phyloP scores from a whole-genome alignment of 2,113 vertebrate genomes.

The Tenebrosternarchus preto region DNA sequence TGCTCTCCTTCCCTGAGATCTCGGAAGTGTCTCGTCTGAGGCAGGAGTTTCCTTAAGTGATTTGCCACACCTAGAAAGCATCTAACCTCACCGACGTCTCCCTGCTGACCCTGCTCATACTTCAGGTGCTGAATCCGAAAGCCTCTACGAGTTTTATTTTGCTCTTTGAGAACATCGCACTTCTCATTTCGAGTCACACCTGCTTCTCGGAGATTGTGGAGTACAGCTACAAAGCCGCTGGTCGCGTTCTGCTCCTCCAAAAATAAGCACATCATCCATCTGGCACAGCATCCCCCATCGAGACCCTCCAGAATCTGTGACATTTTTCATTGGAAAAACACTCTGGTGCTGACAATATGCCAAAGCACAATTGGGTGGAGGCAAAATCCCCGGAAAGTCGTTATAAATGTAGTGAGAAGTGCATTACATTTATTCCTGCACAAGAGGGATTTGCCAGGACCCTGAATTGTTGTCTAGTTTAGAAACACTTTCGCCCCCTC shows the following conservation, averaged over 20 bases:
- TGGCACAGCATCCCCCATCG: background rate
- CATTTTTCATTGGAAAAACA: conserved; percentile 31
- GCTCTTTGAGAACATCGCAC: too few relatives aligned
- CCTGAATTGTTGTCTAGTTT: conserved; percentile 18
- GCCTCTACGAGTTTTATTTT: too few relatives aligned
- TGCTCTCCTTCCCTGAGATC: too few relatives aligned
- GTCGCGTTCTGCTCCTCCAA: conserved; percentile 14
- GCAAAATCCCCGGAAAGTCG: background rate
- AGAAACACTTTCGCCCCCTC: conserved; percentile 2
- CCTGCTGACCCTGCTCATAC: too few relatives aligned
- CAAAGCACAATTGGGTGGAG: background rate
- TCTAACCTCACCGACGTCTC: too few relatives aligned
- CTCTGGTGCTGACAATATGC: conserved; percentile 15
- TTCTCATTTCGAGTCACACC: conserved; percentile 31
- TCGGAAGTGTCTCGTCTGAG: too few relatives aligned
- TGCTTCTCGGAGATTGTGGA: background rate
- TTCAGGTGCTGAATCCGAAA: too few relatives aligned
- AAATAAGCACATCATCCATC: conserved; percentile 44
- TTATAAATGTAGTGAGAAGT: conserved; percentile 14
- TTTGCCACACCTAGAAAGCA: too few relatives aligned
- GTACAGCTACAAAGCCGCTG: background rate
- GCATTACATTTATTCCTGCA: background rate
- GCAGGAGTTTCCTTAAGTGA: too few relatives aligned
- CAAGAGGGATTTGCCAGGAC: conserved; percentile 39
- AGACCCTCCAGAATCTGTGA: background rate